phyloP scores from a whole-genome alignment of 2,797 vertebrate genomes.

The Fistularia tabacaria region DNA sequence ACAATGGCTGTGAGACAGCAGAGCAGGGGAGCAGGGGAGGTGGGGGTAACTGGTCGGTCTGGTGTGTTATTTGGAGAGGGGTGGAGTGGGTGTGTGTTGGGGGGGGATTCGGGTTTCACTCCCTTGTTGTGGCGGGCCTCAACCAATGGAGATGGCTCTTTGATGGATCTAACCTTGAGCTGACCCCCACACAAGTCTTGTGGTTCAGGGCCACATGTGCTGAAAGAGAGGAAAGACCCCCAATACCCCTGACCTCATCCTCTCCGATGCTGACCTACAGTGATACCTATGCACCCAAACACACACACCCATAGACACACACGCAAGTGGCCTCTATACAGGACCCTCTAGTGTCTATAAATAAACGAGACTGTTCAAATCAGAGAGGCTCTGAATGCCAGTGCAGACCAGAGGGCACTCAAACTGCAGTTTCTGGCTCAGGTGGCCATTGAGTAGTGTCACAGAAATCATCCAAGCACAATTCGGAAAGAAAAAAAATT shows the following conservation, averaged over 20 bases:
- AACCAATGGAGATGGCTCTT: constrained; percentile 63
- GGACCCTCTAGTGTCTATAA: constrained; percentile 57
- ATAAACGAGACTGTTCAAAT: constrained; percentile 62
- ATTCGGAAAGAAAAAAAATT: too few species aligned
- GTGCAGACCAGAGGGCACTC: constrained; percentile 31
- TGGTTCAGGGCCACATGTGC: constrained; percentile 44
- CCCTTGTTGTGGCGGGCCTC: constrained; percentile 54
- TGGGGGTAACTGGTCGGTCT: constrained; percentile 33
- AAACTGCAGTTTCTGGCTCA: constrained; percentile 19
- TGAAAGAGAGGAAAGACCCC: constrained; percentile 10
- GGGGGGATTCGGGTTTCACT: constrained; percentile 58
- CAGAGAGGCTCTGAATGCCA: constrained; percentile 39
- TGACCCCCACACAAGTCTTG: constrained; percentile 55
- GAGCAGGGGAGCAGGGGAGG: constrained; percentile 15
- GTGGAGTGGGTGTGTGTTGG: constrained; percentile 10
- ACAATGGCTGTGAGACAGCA: constrained; percentile 60
- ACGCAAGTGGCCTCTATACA: constrained; percentile 10
- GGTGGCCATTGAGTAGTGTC: constrained; percentile 7
- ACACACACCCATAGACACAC: constrained; percentile 7
- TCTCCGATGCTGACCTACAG: constrained; percentile 26
- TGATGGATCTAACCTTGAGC: constrained; percentile 70
- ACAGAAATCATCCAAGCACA: too few species aligned
- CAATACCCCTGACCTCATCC: constrained; percentile 18
- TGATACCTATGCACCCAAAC: constrained; percentile 23
- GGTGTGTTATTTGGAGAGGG: constrained; percentile 53